phyloP scores from a whole-genome alignment of 2,888 invertebrate genomes.

The Hydriomena furcata region DNA sequence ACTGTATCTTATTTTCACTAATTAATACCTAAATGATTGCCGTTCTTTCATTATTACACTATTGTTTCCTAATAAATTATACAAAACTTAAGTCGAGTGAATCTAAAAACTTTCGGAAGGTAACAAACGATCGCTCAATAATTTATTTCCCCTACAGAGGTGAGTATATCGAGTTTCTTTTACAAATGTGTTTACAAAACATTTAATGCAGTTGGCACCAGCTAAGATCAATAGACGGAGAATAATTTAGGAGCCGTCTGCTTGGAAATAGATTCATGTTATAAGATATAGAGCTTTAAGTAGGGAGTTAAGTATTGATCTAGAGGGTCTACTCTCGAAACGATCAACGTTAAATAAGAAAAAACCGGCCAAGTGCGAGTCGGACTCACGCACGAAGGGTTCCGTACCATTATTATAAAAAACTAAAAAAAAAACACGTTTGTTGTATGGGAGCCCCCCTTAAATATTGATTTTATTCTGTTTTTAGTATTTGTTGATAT shows the following conservation, averaged over 20 bases:
- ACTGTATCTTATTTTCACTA: too few relatives aligned
- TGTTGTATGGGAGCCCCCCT: too few relatives aligned
- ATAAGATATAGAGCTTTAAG: slow-evolving; percentile 6
- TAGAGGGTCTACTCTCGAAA: neutral
- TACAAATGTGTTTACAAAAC: slow-evolving; percentile 42
- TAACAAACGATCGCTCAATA: slow-evolving; percentile 11
- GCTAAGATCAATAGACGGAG: slow-evolving; percentile 28
- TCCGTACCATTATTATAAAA: too few relatives aligned
- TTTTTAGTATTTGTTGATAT: too few relatives aligned
- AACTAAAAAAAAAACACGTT: too few relatives aligned
- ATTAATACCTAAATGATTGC: too few relatives aligned
- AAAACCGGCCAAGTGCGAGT: too few relatives aligned
- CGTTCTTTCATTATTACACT: too few relatives aligned
- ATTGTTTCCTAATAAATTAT: too few relatives aligned
- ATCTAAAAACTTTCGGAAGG: slow-evolving; percentile 3
- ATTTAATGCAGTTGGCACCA: slow-evolving; percentile 38
- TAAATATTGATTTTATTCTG: too few relatives aligned
- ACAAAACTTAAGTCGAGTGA: neutral
- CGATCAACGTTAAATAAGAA: too few relatives aligned
- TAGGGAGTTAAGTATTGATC: neutral
- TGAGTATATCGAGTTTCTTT: slow-evolving; percentile 24
- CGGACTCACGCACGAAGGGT: too few relatives aligned
- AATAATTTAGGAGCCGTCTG: slow-evolving; percentile 30
- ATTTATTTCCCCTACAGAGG: slow-evolving; percentile 15
- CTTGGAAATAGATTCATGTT: slow-evolving; percentile 26